phyloP scores from a whole-genome alignment of 2,797 vertebrate species.

The Rhinoraja longicauda region DNA sequence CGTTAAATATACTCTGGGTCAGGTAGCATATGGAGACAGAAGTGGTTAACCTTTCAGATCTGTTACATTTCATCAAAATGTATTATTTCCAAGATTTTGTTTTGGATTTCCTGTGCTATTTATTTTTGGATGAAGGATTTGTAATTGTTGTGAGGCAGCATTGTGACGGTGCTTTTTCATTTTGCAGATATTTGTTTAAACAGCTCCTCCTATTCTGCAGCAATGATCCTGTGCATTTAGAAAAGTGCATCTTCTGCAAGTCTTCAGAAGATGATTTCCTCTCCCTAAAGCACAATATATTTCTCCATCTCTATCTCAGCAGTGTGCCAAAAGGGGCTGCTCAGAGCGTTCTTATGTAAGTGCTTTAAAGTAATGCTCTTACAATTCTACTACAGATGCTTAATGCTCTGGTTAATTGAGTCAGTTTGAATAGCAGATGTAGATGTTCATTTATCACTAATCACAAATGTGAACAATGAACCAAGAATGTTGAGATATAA shows the following conservation, averaged over 20 bases:
- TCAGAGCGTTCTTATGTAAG: conserved; percentile 42
- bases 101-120: too few species aligned
- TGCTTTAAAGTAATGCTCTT: not conserved
- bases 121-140: not conserved
- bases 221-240: conserved; percentile 43
- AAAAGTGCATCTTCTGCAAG: conserved; percentile 45
- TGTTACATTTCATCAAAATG: too few species aligned
- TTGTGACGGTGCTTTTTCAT: not conserved
- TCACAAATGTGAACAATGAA: not conserved
- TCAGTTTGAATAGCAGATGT: not conserved
- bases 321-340: conserved; percentile 46
- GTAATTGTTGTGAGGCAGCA: not conserved
- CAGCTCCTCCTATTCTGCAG: conserved; percentile 49
- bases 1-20: too few species aligned
- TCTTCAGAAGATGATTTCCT: conserved; percentile 43
- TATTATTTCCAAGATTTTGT: too few species aligned
- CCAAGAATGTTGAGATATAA: not conserved
- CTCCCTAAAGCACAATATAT: conserved; percentile 49
- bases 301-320: conserved; percentile 55
- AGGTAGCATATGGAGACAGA: too few species aligned
- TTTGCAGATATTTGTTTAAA: conserved; percentile 53
- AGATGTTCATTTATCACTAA: not conserved
- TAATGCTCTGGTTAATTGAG: not conserved
- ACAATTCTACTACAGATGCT: not conserved
- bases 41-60: too few species aligned